These are phyloP conservation scores for Auanema freiburgensis DNA, from an alignment of 2,888 invertebrate genomes.

Conservation along the genomic window DNA sequence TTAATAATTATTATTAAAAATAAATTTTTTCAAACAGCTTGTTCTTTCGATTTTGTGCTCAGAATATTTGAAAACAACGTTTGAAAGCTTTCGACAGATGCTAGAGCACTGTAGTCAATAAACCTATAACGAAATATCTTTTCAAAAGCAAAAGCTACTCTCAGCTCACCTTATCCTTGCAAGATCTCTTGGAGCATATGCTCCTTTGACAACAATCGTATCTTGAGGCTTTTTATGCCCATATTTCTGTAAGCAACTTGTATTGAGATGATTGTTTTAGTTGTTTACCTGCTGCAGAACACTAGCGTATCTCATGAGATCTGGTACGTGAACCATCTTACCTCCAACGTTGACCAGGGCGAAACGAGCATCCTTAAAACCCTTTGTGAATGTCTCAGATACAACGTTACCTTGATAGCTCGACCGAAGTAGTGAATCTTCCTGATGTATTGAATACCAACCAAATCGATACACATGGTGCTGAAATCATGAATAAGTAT, in stretches of 20 bases:
- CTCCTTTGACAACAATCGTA: conserved; percentile 44
- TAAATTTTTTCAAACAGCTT: conserved; percentile 8
- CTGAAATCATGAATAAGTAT: conserved; percentile 30
- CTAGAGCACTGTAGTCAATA: conserved; percentile 50
- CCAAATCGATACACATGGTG: conserved; percentile 64
- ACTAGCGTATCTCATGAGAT: conserved; percentile 61
- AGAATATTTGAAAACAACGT: conserved; percentile 50
- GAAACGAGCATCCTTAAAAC: conserved; percentile 59
- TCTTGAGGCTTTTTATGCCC: conserved; percentile 47
- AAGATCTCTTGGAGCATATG: conserved; percentile 56
- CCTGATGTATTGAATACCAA: conserved; percentile 64
- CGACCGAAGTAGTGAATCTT: conserved; percentile 65
- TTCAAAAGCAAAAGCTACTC: neutral
- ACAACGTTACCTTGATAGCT: conserved; percentile 48
- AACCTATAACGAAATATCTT: conserved; percentile 23
- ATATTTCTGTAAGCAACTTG: conserved; percentile 34
- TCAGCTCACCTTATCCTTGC: conserved; percentile 43
- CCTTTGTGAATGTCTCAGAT: neutral
- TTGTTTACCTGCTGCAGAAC: conserved; percentile 55
- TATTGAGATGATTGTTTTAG: conserved; percentile 6
- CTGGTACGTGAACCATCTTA: conserved; percentile 64
- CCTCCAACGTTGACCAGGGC: conserved; percentile 64
- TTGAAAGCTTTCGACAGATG: conserved; percentile 54
- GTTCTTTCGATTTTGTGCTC: conserved; percentile 37
- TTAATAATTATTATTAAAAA: neutral